Percentiles rank a stretch among this genome's conserved stretches.
Evolutionary conservation across 1,140 invertebrate genomes (phyloP).

Genomic region (Nasonia longicornis): DNA sequence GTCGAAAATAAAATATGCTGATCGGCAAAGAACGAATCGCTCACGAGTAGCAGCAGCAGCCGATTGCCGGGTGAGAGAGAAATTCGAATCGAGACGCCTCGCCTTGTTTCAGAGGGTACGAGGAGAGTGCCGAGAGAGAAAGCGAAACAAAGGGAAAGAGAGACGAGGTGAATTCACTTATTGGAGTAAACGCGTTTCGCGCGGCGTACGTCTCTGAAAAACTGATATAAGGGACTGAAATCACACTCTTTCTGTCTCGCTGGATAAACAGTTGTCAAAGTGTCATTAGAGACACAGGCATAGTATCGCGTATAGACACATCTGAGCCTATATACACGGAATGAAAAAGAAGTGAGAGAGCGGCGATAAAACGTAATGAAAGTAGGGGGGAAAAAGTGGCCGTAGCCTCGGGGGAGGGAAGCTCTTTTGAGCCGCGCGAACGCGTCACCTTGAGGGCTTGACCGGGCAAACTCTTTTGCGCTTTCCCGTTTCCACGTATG

Average conservation of each 20-base stretch:
- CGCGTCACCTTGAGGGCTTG: slow-evolving; percentile 51
- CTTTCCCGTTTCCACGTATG: slow-evolving; percentile 17
- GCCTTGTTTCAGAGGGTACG: background rate
- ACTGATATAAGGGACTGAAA: too few relatives aligned
- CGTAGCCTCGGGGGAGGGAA: slow-evolving; percentile 27
- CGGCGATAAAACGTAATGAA: slow-evolving; percentile 65
- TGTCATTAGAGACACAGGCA: background rate
- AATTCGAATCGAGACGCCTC: slow-evolving; percentile 24
- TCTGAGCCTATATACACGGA: background rate
- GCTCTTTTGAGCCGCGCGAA: slow-evolving; percentile 52
- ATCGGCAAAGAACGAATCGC: slow-evolving; percentile 20
- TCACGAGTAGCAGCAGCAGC: slow-evolving; percentile 7
- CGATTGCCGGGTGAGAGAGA: background rate
- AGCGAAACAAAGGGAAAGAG: background rate
- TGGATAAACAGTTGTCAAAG: too few relatives aligned
- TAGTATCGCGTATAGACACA: background rate
- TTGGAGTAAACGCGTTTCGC: background rate
- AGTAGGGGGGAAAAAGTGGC: slow-evolving; percentile 58
- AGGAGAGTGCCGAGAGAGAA: background rate
- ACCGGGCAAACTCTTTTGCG: slow-evolving; percentile 50
- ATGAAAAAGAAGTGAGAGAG: background rate
- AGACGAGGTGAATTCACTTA: slow-evolving; percentile 32
- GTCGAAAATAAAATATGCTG: slow-evolving; percentile 25
- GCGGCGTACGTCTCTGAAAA: too few relatives aligned
- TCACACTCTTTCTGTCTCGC: background rate